Percentiles rank a stretch among this genome's conserved stretches.
phyloP scores from a whole-genome alignment of 2,888 invertebrate species.

The Atethmia centrago region DNA sequence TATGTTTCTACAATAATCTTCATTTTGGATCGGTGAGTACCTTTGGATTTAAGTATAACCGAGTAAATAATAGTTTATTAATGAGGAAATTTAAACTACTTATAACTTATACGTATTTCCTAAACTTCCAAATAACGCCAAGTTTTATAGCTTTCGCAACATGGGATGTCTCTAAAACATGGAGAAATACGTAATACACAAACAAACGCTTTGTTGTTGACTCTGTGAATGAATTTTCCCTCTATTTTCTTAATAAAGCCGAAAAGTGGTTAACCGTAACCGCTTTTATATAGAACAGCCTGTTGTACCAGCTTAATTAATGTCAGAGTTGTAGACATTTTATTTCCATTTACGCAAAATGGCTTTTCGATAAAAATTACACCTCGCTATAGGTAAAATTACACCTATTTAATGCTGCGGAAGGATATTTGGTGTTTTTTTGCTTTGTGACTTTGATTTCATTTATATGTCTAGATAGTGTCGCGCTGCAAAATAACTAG shows the following conservation, averaged over 20 bases:
- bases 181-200: not conserved
- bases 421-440: not conserved
- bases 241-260: conserved; percentile 15
- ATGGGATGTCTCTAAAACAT: not conserved
- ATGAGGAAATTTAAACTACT: not conserved
- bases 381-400: conserved; percentile 1
- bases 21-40: conserved; percentile 53
- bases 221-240: conserved; percentile 8
- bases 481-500: too few relatives aligned
- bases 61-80: not conserved
- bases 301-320: conserved; percentile 39
- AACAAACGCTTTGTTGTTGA: not conserved
- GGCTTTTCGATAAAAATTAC: conserved; percentile 30
- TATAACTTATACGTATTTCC: not conserved
- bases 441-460: not conserved
- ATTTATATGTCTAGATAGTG: too few relatives aligned
- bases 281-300: conserved; percentile 38
- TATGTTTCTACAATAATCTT: conserved; percentile 12
- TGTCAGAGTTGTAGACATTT: conserved; percentile 27
- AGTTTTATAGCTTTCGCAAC: not conserved
- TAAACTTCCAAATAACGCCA: not conserved
- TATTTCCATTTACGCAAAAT: conserved; percentile 37
- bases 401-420: not conserved
- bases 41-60: not conserved
- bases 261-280: conserved; percentile 38